Evolutionary conservation across 2,888 invertebrate genomes (phyloP), one percentile per base, ranked within the genome.

Genomic region (Dasypolia templi): DNA sequence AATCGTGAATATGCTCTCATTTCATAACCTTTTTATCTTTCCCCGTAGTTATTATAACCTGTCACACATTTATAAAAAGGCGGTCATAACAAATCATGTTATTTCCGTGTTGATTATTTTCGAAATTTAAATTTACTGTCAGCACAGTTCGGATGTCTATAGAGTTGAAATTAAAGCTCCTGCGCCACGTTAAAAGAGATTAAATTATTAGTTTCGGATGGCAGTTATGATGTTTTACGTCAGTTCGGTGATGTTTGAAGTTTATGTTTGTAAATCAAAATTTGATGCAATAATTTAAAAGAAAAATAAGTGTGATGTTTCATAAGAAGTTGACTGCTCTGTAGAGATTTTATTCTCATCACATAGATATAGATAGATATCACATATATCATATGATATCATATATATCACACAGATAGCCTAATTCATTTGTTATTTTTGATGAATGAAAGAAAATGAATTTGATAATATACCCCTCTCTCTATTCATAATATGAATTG

Each of bases 41-140:
- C 58, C 42, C 62, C 55, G 62, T 72, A 74, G 53, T 82, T 77
- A 77, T 83, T 82, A 82, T 76, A 71, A 78, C 71, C 67, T 72
- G 75, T 77, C 84, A 79, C 55, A 75, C 70, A 85, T 89, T 83
- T 81, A 87, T 88, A 81, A 85, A 70, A 74, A 71, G 77, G 56
- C 72, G 67, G 85, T 79, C 79, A 75, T 80, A 85, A 88, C 86
- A 87, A 87, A 89, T 89, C 88, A 89, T 67, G 67, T 58, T 59
- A 83, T 86, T 85, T 82, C 72, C 79, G 75, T 66, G 81, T 77
- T 82, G 76, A 84, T 82, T 84, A 87, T 87, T 87, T 86, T 82
- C 71, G 74, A 79, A 77, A 79, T 82, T 72, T 77, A 77, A 83
- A 83, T 82, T 82, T 82, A 85, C 71, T 65, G 72, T 63, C 82